A percentile compares a stretch with the other conserved stretches of the same genome.
These are phyloP conservation scores for Mustela lutreola DNA, from an alignment of 2,113 vertebrate species.

Conservation along the genomic window DNA sequence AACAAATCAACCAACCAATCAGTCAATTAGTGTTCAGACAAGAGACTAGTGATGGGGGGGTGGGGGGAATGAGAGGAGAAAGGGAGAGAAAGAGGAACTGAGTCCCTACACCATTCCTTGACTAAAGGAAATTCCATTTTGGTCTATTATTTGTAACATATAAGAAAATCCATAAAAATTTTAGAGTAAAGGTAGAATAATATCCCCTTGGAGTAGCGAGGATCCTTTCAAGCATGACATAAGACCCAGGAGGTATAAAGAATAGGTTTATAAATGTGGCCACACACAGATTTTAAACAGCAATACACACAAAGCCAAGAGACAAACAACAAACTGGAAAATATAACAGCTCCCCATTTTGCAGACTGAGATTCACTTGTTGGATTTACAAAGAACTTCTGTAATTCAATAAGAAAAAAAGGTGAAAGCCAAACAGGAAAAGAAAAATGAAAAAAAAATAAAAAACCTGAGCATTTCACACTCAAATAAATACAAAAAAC, in stretches of 20 bases:
- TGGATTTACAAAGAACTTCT: not conserved
- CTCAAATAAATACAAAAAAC: not conserved
- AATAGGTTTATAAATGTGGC: not conserved
- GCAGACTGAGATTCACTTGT: not conserved
- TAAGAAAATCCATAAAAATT: conserved; percentile 19
- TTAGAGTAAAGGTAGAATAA: not conserved
- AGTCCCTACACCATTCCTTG: not conserved
- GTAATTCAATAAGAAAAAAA: not conserved
- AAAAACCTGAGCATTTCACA: not conserved
- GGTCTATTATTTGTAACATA: not conserved
- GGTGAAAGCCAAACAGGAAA: not conserved
- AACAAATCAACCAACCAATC: not conserved
- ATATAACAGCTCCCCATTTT: not conserved
- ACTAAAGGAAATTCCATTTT: conserved; percentile 25
- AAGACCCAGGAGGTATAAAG: not conserved
- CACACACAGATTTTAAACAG: not conserved
- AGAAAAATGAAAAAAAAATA: not conserved
- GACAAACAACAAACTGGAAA: not conserved
- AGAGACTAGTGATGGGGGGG: not conserved
- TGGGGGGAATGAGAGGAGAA: fast-evolving
- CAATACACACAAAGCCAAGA: not conserved
- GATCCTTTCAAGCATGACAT: not conserved
- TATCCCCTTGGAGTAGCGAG: not conserved
- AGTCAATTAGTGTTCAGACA: not conserved
- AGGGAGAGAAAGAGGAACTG: not conserved